Evolutionary conservation across 1,140 invertebrate species (phyloP).

Genomic region (Drosophila pectinifera): DNA sequence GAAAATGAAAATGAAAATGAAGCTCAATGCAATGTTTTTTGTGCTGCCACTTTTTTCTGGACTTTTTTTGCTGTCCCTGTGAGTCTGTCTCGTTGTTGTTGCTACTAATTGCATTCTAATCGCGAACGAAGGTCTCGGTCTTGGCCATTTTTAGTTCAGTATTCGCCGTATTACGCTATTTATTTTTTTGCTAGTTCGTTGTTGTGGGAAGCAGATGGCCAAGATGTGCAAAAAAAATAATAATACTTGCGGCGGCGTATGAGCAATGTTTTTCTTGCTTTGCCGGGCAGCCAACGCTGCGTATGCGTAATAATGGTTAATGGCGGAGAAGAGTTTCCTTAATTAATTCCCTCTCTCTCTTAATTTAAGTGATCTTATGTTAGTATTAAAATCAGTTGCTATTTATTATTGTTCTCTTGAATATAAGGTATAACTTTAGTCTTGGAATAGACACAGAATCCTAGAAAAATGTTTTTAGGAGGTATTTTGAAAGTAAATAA

Average conservation of each 20-base stretch:
- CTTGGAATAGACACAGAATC: neutral
- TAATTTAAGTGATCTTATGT: no score
- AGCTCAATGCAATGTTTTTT: conserved; percentile 53
- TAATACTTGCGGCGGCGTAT: conserved; percentile 11
- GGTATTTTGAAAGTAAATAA: no score
- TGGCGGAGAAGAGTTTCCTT: neutral
- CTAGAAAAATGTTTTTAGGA: no score
- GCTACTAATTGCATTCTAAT: conserved; percentile 81
- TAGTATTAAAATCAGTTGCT: no score
- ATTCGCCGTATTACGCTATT: conserved; percentile 24
- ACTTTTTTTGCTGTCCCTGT: conserved; percentile 33
- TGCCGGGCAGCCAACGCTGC: conserved; percentile 9
- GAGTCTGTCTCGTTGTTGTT: conserved; percentile 29
- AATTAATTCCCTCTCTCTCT: no score
- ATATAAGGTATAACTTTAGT: neutral
- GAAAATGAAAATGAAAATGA: conserved; percentile 44
- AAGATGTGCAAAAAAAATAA: conserved; percentile 51
- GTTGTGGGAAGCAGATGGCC: conserved; percentile 72
- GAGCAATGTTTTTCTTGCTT: conserved; percentile 10
- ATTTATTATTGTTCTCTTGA: no score
- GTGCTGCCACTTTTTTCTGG: conserved; percentile 49
- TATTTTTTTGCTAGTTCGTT: conserved; percentile 12
- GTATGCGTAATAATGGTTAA: conserved; percentile 14
- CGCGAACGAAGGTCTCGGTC: conserved; percentile 74
- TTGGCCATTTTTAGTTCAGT: conserved; percentile 59